Evolutionary conservation across 2,888 invertebrate species (phyloP).

Genomic region (Pristionchus fissidentatus): DNA sequence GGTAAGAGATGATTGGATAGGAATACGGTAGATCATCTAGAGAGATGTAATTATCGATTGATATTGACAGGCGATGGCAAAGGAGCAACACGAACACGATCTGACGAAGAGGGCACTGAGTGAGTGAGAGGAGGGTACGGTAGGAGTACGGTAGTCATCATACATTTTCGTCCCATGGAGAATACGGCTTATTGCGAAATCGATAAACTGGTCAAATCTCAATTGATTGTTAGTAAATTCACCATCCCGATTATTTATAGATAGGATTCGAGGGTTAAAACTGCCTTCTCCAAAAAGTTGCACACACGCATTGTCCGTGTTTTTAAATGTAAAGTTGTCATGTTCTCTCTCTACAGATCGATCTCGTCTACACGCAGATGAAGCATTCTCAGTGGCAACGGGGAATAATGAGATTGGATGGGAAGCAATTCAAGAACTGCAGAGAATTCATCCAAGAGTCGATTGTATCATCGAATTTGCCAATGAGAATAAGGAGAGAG

Average conservation of each 20-base stretch:
- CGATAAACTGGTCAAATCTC: no score
- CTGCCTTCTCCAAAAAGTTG: no score
- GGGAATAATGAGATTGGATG: background rate
- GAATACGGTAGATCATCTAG: constrained; percentile 14
- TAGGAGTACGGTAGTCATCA: background rate
- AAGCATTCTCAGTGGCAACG: background rate
- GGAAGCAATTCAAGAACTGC: constrained; percentile 7
- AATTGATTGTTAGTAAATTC: no score
- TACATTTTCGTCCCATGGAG: no score
- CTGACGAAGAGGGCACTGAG: background rate
- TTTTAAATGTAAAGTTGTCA: no score
- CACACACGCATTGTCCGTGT: no score
- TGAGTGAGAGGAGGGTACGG: background rate
- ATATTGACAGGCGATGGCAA: background rate
- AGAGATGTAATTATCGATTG: background rate
- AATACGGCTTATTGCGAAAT: no score
- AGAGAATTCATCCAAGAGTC: background rate
- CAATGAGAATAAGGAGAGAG: background rate
- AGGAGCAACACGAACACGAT: background rate
- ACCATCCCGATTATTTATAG: no score
- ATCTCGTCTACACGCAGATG: background rate
- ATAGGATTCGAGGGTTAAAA: no score
- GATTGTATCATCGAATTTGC: constrained; percentile 34
- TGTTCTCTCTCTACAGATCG: background rate
- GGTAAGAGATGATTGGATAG: background rate